Percentiles rank a stretch among this genome's conserved stretches.
phyloP scores from a whole-genome alignment of 1,140 invertebrate genomes.

The Penaeus indicus region DNA sequence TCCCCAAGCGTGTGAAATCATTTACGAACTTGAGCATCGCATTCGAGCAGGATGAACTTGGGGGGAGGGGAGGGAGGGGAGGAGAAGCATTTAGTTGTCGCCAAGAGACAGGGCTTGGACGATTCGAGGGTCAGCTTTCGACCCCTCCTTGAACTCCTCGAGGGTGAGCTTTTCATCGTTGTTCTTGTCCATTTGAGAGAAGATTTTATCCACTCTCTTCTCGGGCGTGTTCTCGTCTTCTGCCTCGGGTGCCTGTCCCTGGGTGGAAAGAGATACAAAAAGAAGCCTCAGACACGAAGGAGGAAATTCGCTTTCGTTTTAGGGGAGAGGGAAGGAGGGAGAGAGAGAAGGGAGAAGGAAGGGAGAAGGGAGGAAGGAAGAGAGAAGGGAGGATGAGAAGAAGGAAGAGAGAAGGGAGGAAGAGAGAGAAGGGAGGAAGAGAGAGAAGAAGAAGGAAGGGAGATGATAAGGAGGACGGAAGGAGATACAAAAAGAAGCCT shows the following conservation, averaged over 20 bases:
- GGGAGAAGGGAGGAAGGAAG: not conserved
- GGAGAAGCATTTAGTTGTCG: conserved; percentile 59
- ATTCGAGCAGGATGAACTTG: conserved; percentile 15
- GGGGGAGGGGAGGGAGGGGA: too few relatives aligned
- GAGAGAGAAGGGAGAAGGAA: not conserved
- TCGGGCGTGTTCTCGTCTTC: conserved; percentile 96
- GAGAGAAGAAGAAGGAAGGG: not conserved
- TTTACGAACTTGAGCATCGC: not conserved
- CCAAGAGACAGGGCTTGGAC: conserved; percentile 83
- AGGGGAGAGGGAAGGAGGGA: not conserved
- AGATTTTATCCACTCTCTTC: conserved; percentile 96
- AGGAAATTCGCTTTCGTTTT: too few relatives aligned
- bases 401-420: not conserved
- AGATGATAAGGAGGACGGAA: not conserved
- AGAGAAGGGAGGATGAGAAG: not conserved
- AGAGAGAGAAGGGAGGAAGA: too few relatives aligned
- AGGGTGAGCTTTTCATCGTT: conserved; percentile 96
- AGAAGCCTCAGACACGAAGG: too few relatives aligned
- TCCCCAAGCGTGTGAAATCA: not conserved
- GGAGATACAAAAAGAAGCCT: not conserved
- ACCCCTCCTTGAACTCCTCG: conserved; percentile 98
- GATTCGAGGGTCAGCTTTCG: conserved; percentile 97
- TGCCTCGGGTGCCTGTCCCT: conserved; percentile 82
- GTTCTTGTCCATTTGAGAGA: conserved; percentile 99
- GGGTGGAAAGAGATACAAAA: not conserved